Base-by-base conservation (phyloP, 2,113 vertebrate species). In the Sterrhoptilus dennistouni region DNA sequence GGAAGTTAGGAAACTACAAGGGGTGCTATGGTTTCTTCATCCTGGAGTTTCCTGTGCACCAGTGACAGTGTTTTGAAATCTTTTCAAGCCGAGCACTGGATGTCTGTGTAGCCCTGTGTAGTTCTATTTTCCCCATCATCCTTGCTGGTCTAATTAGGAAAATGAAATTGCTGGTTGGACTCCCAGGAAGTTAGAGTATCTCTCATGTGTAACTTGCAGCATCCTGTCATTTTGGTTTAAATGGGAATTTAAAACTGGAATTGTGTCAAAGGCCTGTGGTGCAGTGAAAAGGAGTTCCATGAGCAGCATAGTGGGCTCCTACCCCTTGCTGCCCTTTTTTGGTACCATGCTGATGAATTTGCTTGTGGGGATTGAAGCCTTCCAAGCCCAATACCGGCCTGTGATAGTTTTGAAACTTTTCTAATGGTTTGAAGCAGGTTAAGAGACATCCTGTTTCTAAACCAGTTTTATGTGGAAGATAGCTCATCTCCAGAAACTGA, bases 261-360 rank as follows among this genome's bases (percentile, higher is more conserved):
- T 52, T 1, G 0, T 52, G 14, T 28, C 25, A 49, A 52, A 20
- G 40, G 8, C 13, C 13, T 45, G 60, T 1, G 2, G 9, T 20
- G 23, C 12, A 38, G 28, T 29, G 47, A 24, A 29, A 50, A 81
- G 50, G 42, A 53, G 17, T 11, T 47, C 15, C 3, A 4, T 31
- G 36, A 31, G n/a, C 11, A 77, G 44, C 24, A 2, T 6, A 29
- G 33, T 21, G 24, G 20, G 36, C 3, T 56, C 20, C 11, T 17
- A 9, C 4, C 3, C 13, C 20, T 79, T 38, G 19, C 20, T 89
- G 6, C 80, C 20, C 11, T 44, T 69, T 52, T 72, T 35, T 19
- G 18, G 23, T 6, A 14, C 23, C 14, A 10, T 5, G 11, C 29
- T 45, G 40, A 42, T 72, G 24, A 65, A n/a, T 12, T 49, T 72